Evolutionary conservation across 1,140 invertebrate genomes (phyloP), one percentile per base, ranked within the genome.

Genomic region (Proctacanthus coquilletti): DNA sequence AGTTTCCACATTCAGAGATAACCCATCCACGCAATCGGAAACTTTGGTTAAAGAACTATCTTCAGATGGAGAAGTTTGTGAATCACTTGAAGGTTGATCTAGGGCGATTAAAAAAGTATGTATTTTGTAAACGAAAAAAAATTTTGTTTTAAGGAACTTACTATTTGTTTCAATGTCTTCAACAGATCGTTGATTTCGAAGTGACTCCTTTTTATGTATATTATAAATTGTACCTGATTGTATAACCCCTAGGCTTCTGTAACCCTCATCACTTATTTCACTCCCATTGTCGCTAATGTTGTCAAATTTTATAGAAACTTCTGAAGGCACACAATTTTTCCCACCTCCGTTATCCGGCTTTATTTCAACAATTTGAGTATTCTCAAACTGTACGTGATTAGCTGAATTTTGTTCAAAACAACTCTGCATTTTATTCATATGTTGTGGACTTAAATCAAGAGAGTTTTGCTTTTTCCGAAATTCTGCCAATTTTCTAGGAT

Each of bases 201-300:
- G 53, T 35, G 72, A 75, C 36, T 70, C 66, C 54, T 71, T 58
- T 70, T 75, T 52, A 67, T 68, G 66, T 59, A 62, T 60, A 57
- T 54, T 61, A 48, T 51, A 56, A 47, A 52, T 52, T 47, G 52
- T 55, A 38, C 40, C 55, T 15, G 66, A 63, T 40, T 75, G 76
- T 19, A 80, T 70, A 18, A 79, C 65, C 5, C 80, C 79, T 44
- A 84, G 58, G 50, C 80, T 85, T 49, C 82, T 71, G 51, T 88
- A 88, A 4, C 84, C 84, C 52, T 86, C 84, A 59, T 88, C 84
- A 29, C 82, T 85, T 14, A 86, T 80, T 53, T 86, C 83, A 39
- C 82, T 85, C 3, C 82, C 80, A 45, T 83, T 84, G 55, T 86
- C 84, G 40, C 79, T 82, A 40, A 80, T 74, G 33, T 74, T 67